Percentiles rank a stretch among this genome's conserved stretches.
phyloP scores from a whole-genome alignment of 2,888 invertebrate species.

The Frankliniella intonsa region DNA sequence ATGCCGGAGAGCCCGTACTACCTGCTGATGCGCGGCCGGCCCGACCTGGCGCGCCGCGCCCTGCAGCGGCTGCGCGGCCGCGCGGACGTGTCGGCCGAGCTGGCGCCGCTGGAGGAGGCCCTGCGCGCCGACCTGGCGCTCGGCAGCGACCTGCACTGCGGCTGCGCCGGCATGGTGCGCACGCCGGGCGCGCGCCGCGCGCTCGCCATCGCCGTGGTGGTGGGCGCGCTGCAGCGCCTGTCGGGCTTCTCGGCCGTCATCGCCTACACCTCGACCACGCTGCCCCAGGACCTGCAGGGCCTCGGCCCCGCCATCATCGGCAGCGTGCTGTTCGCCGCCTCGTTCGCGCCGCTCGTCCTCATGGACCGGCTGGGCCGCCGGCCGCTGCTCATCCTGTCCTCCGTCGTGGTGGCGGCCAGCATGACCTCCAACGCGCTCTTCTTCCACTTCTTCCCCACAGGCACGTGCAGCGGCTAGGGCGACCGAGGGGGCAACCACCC shows the following conservation, averaged over 20 bases:
- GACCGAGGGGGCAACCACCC: too few relatives aligned
- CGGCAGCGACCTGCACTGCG: background rate
- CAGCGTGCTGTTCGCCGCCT: background rate
- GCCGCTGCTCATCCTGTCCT: slow-evolving; percentile 12
- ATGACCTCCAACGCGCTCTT: background rate
- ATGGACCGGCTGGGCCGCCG: slow-evolving; percentile 8
- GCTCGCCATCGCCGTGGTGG: background rate
- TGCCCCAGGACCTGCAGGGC: background rate
- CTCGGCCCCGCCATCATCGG: background rate
- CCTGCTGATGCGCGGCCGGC: slow-evolving; percentile 11
- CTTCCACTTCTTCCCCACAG: background rate
- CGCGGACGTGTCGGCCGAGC: background rate
- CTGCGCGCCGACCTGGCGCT: background rate
- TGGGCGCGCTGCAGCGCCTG: slow-evolving; percentile 15
- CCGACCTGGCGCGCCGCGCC: background rate
- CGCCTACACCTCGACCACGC: slow-evolving; percentile 13
- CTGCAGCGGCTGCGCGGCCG: background rate
- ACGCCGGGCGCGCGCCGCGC: background rate
- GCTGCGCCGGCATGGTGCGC: background rate
- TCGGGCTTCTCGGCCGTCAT: slow-evolving; percentile 1
- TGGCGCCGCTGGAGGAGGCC: background rate
- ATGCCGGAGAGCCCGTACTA: slow-evolving; percentile 12
- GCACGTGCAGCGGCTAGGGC: background rate
- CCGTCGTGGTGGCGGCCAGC: slow-evolving; percentile 17
- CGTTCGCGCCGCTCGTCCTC: background rate